Evolutionary conservation across 92 coral and sea anemone genomes (phyloP).

Genomic region (Actinostola sp.): DNA sequence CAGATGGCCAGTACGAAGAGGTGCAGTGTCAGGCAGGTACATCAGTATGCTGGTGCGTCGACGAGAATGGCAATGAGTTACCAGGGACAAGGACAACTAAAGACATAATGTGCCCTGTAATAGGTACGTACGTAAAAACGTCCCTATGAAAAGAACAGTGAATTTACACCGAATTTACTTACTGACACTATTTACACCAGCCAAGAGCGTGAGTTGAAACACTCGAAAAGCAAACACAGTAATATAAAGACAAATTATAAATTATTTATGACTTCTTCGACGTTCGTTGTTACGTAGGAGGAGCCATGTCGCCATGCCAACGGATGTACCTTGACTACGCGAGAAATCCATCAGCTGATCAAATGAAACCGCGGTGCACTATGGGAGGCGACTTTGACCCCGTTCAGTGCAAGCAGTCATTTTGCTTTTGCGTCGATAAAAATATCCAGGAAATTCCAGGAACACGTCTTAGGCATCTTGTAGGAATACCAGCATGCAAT

Average conservation of each 20-base stretch:
- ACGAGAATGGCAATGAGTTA: constrained; percentile 64
- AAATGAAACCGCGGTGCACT: constrained; percentile 74
- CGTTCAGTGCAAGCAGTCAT: constrained; percentile 68
- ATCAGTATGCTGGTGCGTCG: constrained; percentile 93
- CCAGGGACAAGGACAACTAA: constrained; percentile 60
- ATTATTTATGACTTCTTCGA: no score
- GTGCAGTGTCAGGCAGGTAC: constrained; percentile 78
- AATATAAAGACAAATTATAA: no score
- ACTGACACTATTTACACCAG: no score
- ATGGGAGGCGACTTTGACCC: constrained; percentile 76
- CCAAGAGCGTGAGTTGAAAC: no score
- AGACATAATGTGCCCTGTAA: constrained; percentile 62
- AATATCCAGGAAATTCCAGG: constrained; percentile 68
- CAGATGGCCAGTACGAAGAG: constrained; percentile 81
- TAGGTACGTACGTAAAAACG: constrained; percentile 34
- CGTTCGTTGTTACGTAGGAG: constrained; percentile 18
- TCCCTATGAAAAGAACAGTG: neutral
- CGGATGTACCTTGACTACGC: constrained; percentile 53
- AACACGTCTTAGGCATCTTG: constrained; percentile 57
- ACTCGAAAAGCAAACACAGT: no score
- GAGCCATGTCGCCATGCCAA: constrained; percentile 61
- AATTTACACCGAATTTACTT: neutral
- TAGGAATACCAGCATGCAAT: constrained; percentile 75
- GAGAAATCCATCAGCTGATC: constrained; percentile 41
- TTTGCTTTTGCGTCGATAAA: constrained; percentile 81